A percentile compares a stretch with the other conserved stretches of the same genome.
Evolutionary conservation across 2,113 vertebrate species (phyloP).

Genomic region (Myocastor coypus): DNA sequence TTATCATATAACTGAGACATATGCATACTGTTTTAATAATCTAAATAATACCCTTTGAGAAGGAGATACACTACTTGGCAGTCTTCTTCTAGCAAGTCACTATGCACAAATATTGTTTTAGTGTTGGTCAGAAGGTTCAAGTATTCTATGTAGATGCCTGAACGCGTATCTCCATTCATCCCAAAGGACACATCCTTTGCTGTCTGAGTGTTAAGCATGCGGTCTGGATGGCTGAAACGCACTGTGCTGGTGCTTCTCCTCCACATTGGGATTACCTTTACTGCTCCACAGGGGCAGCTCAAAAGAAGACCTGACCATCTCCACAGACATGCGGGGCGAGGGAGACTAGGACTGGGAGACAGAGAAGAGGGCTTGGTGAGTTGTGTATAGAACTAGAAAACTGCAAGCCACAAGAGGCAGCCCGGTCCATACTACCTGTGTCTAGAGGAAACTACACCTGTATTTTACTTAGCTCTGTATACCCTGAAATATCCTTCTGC

Average conservation of each 20-base stretch:
- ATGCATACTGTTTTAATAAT: neutral
- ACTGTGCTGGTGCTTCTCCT: neutral
- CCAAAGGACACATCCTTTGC: neutral
- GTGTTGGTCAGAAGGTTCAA: neutral
- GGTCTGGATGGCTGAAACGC: neutral
- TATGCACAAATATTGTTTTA: neutral
- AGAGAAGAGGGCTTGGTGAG: neutral
- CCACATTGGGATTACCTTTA: neutral
- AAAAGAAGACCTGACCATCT: neutral
- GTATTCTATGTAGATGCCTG: neutral
- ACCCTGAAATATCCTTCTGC: slow-evolving; percentile 35
- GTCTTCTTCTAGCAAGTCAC: neutral
- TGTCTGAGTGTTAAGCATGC: neutral
- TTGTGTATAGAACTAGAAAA: neutral
- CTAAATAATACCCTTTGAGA: neutral
- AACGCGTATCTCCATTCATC: neutral
- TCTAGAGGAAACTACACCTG: neutral
- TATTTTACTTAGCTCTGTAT: neutral
- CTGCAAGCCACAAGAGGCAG: neutral
- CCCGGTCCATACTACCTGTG: neutral
- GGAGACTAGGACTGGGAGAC: neutral
- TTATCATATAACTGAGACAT: neutral
- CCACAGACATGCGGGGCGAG: neutral
- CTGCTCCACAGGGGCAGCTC: neutral
- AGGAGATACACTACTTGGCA: neutral